These are phyloP conservation scores for Drosophila imparisetae DNA, from an alignment of 2,888 invertebrate species.

Conservation along the genomic window DNA sequence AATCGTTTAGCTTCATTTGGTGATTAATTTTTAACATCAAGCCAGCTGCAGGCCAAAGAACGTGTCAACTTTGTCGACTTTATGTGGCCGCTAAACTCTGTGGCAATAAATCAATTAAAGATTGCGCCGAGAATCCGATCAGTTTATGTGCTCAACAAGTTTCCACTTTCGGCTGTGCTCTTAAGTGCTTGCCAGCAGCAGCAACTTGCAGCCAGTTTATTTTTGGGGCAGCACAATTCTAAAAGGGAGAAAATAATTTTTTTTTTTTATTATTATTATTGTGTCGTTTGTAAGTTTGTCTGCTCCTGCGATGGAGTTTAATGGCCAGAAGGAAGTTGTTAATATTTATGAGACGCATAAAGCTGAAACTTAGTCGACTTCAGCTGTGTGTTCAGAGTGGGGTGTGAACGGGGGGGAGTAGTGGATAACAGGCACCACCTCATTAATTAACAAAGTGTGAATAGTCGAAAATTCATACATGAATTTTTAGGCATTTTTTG, in stretches of 20 bases:
- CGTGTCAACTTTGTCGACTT: constrained; percentile 6
- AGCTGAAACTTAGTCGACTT: constrained; percentile 42
- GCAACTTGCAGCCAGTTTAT: constrained; percentile 36
- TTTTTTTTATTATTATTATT: constrained; percentile 27
- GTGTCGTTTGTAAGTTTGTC: constrained; percentile 39
- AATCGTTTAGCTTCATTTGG: not conserved
- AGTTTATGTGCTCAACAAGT: constrained; percentile 65
- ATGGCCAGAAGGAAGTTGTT: constrained; percentile 73
- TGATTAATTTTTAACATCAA: not conserved
- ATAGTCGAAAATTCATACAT: constrained; percentile 41
- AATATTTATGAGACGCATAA: constrained; percentile 69
- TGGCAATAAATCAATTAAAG: constrained; percentile 71
- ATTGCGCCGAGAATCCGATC: constrained; percentile 55
- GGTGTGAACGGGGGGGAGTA: not conserved
- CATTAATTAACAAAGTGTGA: constrained; percentile 75
- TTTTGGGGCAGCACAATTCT: constrained; percentile 44
- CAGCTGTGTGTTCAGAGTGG: not conserved
- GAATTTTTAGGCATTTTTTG: not conserved
- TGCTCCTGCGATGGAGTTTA: constrained; percentile 45
- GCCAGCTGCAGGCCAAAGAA: not conserved
- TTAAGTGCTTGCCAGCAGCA: constrained; percentile 6
- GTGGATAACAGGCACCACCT: constrained; percentile 42
- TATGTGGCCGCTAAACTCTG: constrained; percentile 21
- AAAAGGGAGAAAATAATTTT: constrained; percentile 37
- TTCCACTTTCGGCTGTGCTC: constrained; percentile 8